These are phyloP conservation scores for Potorous gilbertii DNA, from an alignment of 2,797 vertebrate genomes.

Conservation along the genomic window DNA sequence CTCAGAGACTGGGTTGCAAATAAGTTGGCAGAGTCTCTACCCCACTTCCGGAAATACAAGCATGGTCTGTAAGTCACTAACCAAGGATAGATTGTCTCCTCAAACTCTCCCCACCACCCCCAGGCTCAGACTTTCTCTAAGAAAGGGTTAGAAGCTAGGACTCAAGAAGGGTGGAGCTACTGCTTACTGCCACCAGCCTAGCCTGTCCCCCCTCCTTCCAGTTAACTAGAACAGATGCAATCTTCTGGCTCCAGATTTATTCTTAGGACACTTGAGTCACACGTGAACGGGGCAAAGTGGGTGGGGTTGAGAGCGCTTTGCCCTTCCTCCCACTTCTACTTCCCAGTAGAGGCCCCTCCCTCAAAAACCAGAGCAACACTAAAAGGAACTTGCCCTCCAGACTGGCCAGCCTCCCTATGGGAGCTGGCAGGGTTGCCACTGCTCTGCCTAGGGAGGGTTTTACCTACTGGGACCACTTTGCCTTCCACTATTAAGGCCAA, in stretches of 20 bases:
- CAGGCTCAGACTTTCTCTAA: not conserved
- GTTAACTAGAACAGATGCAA: not conserved
- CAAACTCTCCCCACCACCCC: too few relatives aligned
- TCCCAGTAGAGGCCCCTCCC: not conserved
- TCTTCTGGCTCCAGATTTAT: not conserved
- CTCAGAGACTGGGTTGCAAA: not conserved
- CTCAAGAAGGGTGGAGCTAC: not conserved
- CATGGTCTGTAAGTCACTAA: not conserved
- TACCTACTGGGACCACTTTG: not conserved
- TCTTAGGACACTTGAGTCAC: not conserved
- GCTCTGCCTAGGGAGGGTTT: not conserved
- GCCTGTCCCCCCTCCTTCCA: not conserved
- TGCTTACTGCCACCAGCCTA: not conserved
- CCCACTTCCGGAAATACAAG: not conserved
- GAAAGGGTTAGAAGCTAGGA: not conserved
- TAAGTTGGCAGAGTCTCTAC: not conserved
- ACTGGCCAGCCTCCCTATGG: not conserved
- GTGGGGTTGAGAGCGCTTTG: not conserved
- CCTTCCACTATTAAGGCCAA: not conserved
- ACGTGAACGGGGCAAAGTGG: not conserved
- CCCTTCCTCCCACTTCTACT: not conserved
- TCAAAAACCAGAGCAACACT: not conserved
- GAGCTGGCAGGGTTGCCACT: not conserved
- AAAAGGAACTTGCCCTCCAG: not conserved
- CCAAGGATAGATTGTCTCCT: not conserved